Base-by-base conservation (phyloP, 2,797 vertebrate genomes). In the Bovichtus variegatus region DNA sequence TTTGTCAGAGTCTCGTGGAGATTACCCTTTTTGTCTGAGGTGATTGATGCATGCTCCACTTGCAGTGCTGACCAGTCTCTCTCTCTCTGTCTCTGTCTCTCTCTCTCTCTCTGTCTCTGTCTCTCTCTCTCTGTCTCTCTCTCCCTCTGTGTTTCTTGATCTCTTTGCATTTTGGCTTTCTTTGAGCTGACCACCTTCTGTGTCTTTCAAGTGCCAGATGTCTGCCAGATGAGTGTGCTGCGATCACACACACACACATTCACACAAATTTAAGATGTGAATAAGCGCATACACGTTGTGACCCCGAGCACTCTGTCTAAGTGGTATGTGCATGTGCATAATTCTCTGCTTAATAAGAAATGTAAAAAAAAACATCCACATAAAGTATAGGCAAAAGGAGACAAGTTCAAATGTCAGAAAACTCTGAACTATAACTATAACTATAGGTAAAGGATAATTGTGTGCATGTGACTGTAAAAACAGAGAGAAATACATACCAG, bases 191-290 rank as follows among this genome's bases (percentile, higher is more conserved):
- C 87, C 90, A 93, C 88, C 86, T 87, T 91, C 87, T 90, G 85
- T 83, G 76, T 76, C 82, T 91, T 88, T 92, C 81, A 90, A 89
- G 82, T 80, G 78, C 87, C 92, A 93, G 89, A 93, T 93, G 91
- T 74, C 78, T 54, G 82, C 86, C 85, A 90, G 76, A 66, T 79
- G 65, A 65, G 40, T 31, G 59, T 7, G 15, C 36, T 72, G 41
- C 38, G 61, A 57, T 70, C 9, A 46, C 46, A 78, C 18, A 46
- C 46, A 78, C 18, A 67, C 6, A 60, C 6, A 46, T 53, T 27
- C 29, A 77, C 49, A 73, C 51, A 40, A 18, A 59, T 46, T n/a
- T 41, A 68, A 7, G 6, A 13, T 4, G 10, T 25, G 12, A 66
- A 65, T 49, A 69, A 44, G 10, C 19, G 31, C 12, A 49, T 40